phyloP scores from a whole-genome alignment of 2,888 invertebrate species.

The Hyposoter didymator region DNA sequence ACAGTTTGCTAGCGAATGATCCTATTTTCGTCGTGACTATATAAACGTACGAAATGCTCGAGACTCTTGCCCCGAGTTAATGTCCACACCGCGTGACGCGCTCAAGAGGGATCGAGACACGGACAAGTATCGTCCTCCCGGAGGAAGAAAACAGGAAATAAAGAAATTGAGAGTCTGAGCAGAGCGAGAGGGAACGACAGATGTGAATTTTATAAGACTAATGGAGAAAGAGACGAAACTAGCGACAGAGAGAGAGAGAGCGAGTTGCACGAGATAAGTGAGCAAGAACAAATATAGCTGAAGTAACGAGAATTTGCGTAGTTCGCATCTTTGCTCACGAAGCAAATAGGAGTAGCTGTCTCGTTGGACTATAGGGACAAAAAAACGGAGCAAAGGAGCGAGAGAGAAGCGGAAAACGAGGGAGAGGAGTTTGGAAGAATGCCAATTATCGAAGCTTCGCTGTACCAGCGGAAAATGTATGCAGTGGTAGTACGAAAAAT shows the following conservation, averaged over 20 bases:
- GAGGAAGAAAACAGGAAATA: neutral
- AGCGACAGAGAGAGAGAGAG: neutral
- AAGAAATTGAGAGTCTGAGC: neutral
- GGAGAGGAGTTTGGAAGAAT: slow-evolving; percentile 70
- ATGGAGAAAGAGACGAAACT: neutral
- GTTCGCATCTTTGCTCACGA: slow-evolving; percentile 36
- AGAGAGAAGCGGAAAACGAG: slow-evolving; percentile 58
- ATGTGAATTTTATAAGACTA: neutral
- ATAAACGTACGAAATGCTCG: slow-evolving; percentile 43
- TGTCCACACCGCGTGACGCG: slow-evolving; percentile 47
- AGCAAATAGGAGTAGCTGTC: slow-evolving; percentile 45
- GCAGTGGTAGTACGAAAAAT: slow-evolving; percentile 51
- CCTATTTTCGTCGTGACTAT: slow-evolving; percentile 65
- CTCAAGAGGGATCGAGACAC: slow-evolving; percentile 20
- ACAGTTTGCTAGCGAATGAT: slow-evolving; percentile 54
- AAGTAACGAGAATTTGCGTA: slow-evolving; percentile 70
- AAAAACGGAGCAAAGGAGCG: neutral
- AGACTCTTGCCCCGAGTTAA: slow-evolving; percentile 37
- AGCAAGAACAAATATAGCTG: slow-evolving; percentile 77
- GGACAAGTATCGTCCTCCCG: slow-evolving; percentile 54
- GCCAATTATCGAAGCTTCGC: slow-evolving; percentile 73
- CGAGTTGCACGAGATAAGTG: slow-evolving; percentile 19
- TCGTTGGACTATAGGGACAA: slow-evolving; percentile 57
- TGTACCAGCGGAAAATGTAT: slow-evolving; percentile 67
- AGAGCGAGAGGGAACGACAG: neutral